Conservation (phyloP, 2,888 invertebrate species). For the Agrochola lychnidis region DNA sequence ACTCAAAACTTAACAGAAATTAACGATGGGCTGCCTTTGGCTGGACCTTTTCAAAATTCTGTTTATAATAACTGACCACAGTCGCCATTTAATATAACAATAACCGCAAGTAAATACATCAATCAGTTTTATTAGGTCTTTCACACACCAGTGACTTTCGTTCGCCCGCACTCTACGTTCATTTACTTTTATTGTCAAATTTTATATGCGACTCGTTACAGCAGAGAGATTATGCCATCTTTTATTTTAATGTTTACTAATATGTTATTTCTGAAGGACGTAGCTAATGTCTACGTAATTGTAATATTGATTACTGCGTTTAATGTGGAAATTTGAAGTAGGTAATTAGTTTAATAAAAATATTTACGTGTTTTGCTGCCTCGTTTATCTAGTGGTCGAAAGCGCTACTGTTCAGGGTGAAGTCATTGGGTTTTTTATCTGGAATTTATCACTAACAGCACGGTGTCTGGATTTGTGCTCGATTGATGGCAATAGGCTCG, state of each 20-base stretch:
- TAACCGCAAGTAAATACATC: constrained; percentile 21
- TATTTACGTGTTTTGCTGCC: not conserved
- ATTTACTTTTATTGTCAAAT: constrained; percentile 47
- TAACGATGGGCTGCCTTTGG: not conserved
- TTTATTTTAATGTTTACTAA: constrained; percentile 36
- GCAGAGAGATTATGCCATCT: constrained; percentile 11
- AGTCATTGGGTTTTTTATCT: too few species aligned
- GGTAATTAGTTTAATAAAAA: not conserved
- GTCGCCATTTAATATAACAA: not conserved
- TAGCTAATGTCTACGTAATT: constrained; percentile 11
- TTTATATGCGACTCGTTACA: constrained; percentile 34
- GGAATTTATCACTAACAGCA: too few species aligned
- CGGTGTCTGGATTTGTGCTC: too few species aligned
- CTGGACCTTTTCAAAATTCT: not conserved
- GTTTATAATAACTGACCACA: not conserved
- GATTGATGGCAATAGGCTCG: too few species aligned
- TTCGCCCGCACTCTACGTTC: constrained; percentile 34
- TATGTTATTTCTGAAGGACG: constrained; percentile 34
- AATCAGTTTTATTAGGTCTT: constrained; percentile 50
- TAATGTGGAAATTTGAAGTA: not conserved
- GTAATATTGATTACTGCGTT: constrained; percentile 4
- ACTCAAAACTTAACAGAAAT: not conserved
- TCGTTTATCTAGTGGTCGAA: not conserved
- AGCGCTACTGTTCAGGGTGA: too few species aligned
- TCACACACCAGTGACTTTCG: constrained; percentile 45